Evolutionary conservation across 2,888 invertebrate genomes (phyloP).

Genomic region (Leucophenga montana): DNA sequence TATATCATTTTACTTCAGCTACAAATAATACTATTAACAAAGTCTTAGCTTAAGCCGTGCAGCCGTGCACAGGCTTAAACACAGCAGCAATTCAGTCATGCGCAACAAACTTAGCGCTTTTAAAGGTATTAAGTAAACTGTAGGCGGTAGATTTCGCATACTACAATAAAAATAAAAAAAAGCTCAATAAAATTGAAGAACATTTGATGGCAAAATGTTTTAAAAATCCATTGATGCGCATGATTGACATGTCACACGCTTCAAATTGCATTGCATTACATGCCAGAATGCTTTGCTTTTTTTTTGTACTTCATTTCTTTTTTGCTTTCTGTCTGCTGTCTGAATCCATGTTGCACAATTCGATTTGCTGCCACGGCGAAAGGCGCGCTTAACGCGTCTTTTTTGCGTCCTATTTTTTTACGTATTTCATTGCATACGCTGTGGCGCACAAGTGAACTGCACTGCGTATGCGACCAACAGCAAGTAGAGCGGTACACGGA

Average conservation of each 20-base stretch:
- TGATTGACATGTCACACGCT: slow-evolving; percentile 4
- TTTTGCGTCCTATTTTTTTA: not conserved
- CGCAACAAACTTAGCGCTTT: too few relatives aligned
- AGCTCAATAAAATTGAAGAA: not conserved
- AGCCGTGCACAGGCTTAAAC: slow-evolving; percentile 17
- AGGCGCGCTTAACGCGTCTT: not conserved
- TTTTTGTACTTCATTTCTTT: not conserved
- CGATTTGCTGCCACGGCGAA: not conserved
- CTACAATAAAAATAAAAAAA: not conserved
- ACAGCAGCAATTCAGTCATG: not conserved
- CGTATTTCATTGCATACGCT: slow-evolving; percentile 51
- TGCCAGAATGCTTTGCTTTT: not conserved
- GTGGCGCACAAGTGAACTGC: slow-evolving; percentile 45
- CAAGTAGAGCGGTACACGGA: slow-evolving; percentile 21
- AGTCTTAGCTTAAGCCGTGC: slow-evolving; percentile 37
- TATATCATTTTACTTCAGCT: slow-evolving; percentile 1
- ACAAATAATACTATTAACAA: slow-evolving; percentile 11
- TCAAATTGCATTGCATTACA: not conserved
- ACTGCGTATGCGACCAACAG: slow-evolving; percentile 42
- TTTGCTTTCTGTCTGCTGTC: not conserved
- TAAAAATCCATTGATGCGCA: slow-evolving; percentile 17
- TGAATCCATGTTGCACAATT: not conserved
- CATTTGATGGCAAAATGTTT: not conserved
- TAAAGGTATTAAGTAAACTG: not conserved
- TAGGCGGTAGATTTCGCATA: not conserved